Evolutionary conservation across 2,113 vertebrate species (phyloP).

Genomic region (Hippocampus barbouri): DNA sequence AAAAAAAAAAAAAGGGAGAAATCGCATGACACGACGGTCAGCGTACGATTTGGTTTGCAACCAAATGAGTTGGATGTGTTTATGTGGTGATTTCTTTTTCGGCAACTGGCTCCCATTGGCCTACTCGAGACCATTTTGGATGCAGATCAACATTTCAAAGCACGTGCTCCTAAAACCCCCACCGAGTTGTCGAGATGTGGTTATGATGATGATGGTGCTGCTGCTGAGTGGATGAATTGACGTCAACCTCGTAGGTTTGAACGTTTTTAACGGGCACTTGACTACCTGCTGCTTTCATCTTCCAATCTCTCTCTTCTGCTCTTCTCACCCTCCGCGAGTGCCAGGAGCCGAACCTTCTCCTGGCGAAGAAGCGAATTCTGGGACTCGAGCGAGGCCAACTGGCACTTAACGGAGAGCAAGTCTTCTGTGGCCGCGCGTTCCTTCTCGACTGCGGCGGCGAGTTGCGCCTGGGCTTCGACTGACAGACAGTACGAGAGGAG

Average conservation of each 20-base stretch:
- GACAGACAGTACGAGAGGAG: constrained; percentile 13
- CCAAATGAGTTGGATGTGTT: neutral
- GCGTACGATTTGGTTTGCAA: neutral
- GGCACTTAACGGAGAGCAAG: constrained; percentile 80
- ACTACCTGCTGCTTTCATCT: constrained; percentile 86
- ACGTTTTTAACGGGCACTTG: neutral
- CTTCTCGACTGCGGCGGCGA: constrained; percentile 88
- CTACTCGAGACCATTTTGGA: neutral
- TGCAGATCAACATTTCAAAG: neutral
- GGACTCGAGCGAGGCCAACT: constrained; percentile 85
- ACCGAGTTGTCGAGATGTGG: neutral
- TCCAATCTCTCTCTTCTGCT: constrained; percentile 82
- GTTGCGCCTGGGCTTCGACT: constrained; percentile 88
- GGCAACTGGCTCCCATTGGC: neutral
- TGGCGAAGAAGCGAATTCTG: constrained; percentile 89
- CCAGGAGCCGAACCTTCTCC: constrained; percentile 84
- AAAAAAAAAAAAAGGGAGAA: neutral
- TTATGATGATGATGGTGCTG: neutral
- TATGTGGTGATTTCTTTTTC: neutral
- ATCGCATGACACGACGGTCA: neutral
- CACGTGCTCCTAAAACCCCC: neutral
- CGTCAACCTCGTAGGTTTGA: neutral
- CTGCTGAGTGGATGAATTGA: neutral
- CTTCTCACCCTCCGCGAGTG: constrained; percentile 85
- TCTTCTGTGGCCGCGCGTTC: constrained; percentile 89